Evolutionary conservation across 2,888 invertebrate genomes (phyloP).

Genomic region (Drosophila conformis): DNA sequence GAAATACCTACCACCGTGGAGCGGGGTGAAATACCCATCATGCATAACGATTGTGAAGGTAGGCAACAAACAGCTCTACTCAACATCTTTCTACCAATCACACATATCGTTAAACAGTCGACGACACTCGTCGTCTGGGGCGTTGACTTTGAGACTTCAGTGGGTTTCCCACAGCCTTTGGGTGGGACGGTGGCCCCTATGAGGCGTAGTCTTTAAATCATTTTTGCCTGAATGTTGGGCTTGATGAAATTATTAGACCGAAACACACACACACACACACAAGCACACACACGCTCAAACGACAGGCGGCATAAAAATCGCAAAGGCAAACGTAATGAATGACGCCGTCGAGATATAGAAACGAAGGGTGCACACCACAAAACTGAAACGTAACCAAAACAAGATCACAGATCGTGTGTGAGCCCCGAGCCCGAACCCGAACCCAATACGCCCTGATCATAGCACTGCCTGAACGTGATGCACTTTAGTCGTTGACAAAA

Average conservation of each 20-base stretch:
- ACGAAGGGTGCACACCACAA: too few relatives aligned
- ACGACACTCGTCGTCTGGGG: conserved; percentile 46
- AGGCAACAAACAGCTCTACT: conserved; percentile 41
- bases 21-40: conserved; percentile 89
- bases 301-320: too few relatives aligned
- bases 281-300: too few relatives aligned
- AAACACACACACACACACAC: neutral
- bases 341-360: too few relatives aligned
- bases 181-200: conserved; percentile 30
- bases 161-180: conserved; percentile 37
- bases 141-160: conserved; percentile 43
- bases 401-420: too few relatives aligned
- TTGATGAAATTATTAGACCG: conserved; percentile 59
- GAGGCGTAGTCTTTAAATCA: conserved; percentile 1
- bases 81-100: conserved; percentile 23
- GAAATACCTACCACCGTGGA: conserved; percentile 84
- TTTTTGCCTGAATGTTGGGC: conserved; percentile 39
- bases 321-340: too few relatives aligned
- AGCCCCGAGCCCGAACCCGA: too few relatives aligned
- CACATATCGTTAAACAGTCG: conserved; percentile 57
- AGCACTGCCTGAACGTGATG: too few relatives aligned
- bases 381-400: too few relatives aligned
- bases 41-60: conserved; percentile 87
- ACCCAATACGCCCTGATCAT: too few relatives aligned
- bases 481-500: too few relatives aligned